A percentile compares a stretch with the other conserved stretches of the same genome.
These are phyloP conservation scores for Hydriomena furcata DNA, from an alignment of 2,888 invertebrate genomes.

Conservation along the genomic window DNA sequence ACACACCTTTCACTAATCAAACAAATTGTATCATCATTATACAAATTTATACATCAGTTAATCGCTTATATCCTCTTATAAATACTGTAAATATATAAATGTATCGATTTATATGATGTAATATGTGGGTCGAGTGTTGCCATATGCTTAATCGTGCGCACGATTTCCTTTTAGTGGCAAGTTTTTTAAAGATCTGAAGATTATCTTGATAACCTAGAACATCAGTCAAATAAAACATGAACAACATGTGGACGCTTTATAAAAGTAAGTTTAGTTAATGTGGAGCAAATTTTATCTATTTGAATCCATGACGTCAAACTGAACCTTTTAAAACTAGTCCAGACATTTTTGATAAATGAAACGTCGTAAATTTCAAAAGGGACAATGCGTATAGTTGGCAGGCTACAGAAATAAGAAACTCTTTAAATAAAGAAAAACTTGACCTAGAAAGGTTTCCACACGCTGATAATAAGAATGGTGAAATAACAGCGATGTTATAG, in stretches of 20 bases:
- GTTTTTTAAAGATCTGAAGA: slow-evolving; percentile 11
- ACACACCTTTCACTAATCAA: slow-evolving; percentile 23
- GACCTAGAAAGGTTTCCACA: too few relatives aligned
- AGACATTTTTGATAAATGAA: too few relatives aligned
- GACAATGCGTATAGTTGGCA: too few relatives aligned
- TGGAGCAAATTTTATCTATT: too few relatives aligned
- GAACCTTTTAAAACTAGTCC: too few relatives aligned
- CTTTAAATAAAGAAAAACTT: too few relatives aligned
- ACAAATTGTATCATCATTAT: slow-evolving; percentile 9
- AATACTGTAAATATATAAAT: slow-evolving; percentile 13
- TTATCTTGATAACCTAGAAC: slow-evolving; percentile 24
- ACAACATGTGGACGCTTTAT: too few relatives aligned
- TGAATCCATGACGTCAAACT: too few relatives aligned
- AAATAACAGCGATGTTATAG: background rate
- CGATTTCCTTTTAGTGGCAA: slow-evolving; percentile 25
- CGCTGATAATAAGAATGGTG: too few relatives aligned
- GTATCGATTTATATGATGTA: slow-evolving; percentile 27
- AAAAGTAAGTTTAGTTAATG: too few relatives aligned
- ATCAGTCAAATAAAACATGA: background rate
- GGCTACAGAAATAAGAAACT: too few relatives aligned
- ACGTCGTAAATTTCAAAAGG: too few relatives aligned
- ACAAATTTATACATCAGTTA: slow-evolving; percentile 15
- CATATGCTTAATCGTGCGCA: slow-evolving; percentile 34
- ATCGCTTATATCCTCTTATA: slow-evolving; percentile 24
- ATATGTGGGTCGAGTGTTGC: slow-evolving; percentile 32